A percentile compares a stretch with the other conserved stretches of the same genome.
Conservation (phyloP, 2,888 invertebrate genomes). For the Coecobrya sp. region DNA sequence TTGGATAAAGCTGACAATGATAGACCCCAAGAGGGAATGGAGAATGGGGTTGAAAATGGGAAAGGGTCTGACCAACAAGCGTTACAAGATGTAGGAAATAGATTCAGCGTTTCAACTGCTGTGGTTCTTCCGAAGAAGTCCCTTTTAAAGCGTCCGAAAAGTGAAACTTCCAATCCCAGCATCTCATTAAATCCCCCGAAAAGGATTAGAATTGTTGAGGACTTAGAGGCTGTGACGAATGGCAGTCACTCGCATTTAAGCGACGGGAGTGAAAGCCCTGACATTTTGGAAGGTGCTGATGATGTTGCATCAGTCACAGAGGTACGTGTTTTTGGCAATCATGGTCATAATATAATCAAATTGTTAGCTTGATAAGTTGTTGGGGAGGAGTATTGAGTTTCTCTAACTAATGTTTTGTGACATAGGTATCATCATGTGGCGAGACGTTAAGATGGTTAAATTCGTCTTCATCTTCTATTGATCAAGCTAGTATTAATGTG, state of each 20-base stretch:
- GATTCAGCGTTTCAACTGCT: not conserved
- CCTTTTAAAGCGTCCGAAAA: constrained; percentile 61
- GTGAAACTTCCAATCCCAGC: constrained; percentile 32
- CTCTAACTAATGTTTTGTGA: not conserved
- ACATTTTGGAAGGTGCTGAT: constrained; percentile 47
- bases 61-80: not conserved
- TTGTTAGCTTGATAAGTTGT: too few species aligned
- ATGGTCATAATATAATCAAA: too few species aligned
- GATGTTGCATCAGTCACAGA: constrained; percentile 45
- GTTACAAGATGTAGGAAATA: constrained; percentile 55
- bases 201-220: constrained; percentile 74
- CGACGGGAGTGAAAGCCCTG: not conserved
- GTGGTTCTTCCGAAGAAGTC: constrained; percentile 47
- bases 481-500: constrained; percentile 50
- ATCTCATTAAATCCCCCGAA: constrained; percentile 7
- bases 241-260: constrained; percentile 26
- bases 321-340: too few species aligned
- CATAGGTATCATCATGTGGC: constrained; percentile 39
- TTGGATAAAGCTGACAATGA: not conserved
- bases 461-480: constrained; percentile 54
- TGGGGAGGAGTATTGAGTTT: too few species aligned
- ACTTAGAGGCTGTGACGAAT: constrained; percentile 23
- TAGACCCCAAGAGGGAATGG: too few species aligned
- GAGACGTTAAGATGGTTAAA: constrained; percentile 66
- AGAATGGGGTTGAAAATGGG: not conserved